These are phyloP conservation scores for Trichoplusia ni DNA, from an alignment of 1,140 invertebrate genomes.

Conservation along the genomic window DNA sequence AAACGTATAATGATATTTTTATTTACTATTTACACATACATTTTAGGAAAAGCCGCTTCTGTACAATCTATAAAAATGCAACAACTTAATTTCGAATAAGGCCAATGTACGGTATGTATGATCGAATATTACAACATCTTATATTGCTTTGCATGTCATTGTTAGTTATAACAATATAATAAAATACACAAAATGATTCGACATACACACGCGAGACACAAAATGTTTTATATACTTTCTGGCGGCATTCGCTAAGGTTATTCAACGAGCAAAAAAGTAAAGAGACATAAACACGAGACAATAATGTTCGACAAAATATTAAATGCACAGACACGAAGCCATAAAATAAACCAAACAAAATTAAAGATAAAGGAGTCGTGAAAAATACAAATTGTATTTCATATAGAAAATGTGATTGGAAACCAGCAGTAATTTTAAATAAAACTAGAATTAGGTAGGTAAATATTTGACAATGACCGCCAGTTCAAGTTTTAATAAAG, in stretches of 20 bases:
- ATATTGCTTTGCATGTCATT: slow-evolving; percentile 39
- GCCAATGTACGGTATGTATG: slow-evolving; percentile 39
- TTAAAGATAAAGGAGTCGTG: too few relatives aligned
- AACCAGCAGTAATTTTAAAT: neutral
- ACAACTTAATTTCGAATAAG: slow-evolving; percentile 58
- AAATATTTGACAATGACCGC: too few relatives aligned
- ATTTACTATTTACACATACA: slow-evolving; percentile 51
- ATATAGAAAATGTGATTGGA: neutral
- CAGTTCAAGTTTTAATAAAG: too few relatives aligned
- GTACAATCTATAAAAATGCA: slow-evolving; percentile 46
- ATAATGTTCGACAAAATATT: neutral
- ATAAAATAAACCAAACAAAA: too few relatives aligned
- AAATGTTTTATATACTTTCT: neutral
- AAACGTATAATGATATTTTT: slow-evolving; percentile 31
- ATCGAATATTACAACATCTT: slow-evolving; percentile 32
- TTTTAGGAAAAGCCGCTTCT: slow-evolving; percentile 49
- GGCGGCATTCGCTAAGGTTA: neutral
- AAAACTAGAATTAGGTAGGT: neutral
- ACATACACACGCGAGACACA: slow-evolving; percentile 1
- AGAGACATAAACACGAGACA: slow-evolving; percentile 5
- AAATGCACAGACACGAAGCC: slow-evolving; percentile 13
- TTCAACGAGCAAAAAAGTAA: neutral
- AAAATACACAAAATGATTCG: slow-evolving; percentile 3
- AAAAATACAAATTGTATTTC: too few relatives aligned
- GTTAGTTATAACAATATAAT: slow-evolving; percentile 6